A percentile compares a stretch with the other conserved stretches of the same genome.
Conservation (phyloP, 2,113 vertebrate species). For the Neofelis nebulosa region DNA sequence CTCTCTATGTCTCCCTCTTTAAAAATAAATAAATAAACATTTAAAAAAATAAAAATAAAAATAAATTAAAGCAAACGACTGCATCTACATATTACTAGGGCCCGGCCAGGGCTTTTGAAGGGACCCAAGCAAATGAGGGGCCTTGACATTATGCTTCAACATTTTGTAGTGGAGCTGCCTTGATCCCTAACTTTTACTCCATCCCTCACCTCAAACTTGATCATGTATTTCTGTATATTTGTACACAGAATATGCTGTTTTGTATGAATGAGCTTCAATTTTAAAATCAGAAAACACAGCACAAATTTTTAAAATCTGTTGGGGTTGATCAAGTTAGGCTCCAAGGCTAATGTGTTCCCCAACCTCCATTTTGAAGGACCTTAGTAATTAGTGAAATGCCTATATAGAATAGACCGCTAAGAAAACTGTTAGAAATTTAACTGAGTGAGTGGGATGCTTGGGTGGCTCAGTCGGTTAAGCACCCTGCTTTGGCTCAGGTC, state of each 20-base stretch:
- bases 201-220: neutral
- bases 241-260: neutral
- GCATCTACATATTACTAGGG: neutral
- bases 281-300: neutral
- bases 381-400: neutral
- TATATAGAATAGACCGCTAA: neutral
- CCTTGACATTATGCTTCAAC: neutral
- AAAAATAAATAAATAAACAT: no score
- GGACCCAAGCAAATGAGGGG: neutral
- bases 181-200: neutral
- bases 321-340: neutral
- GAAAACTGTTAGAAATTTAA: neutral
- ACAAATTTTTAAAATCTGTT: neutral
- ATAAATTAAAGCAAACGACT: neutral
- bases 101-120: neutral
- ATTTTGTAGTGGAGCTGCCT: neutral
- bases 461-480: no score
- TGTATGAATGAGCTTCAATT: neutral
- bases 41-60: no score
- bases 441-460: neutral
- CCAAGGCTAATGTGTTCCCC: neutral
- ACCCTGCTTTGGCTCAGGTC: no score
- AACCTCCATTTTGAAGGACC: neutral
- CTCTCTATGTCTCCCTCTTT: no score
- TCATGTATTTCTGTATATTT: constrained; percentile 15